Evolutionary conservation across 2,888 invertebrate species (phyloP), one percentile per base, ranked within the genome.

Genomic region (Omphaloscelis lunosa): DNA sequence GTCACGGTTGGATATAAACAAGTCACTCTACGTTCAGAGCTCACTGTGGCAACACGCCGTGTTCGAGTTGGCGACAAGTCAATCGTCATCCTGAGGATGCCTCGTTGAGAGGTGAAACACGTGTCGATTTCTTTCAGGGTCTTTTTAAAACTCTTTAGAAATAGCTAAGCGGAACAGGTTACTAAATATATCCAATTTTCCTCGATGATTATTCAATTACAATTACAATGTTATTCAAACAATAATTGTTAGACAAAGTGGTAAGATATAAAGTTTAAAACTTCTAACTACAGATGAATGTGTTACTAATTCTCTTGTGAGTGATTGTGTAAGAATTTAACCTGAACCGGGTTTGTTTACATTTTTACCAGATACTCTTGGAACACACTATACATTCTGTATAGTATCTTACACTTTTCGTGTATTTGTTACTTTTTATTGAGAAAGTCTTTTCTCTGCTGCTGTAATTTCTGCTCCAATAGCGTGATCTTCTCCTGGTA

Each of bases 391-490:
- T 68, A 53, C 17, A 62, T n/a, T 20, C 12, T 6, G 20, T 34
- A 23, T 20, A 39, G 23, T 39, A 20, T 39, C 0, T 17, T 20
- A 41, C 29, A 0, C 29, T 9, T 56, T 39, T 41, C 39, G 34
- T 20, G 27, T 11, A 20, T 29, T 9, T 39, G 34, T 82, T 85
- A 96, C 89, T 96, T 96, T 45, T 96, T 94, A 80, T 95, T 95
- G 51, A 97, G 92, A 69, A 95, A 98, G 91, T 98, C 98, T 89
- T 98, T 98, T 75, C 98, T 95, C 92, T 98, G 98, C 88, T 98
- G 98, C 88, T 98, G 97, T 77, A 98, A 93, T 87, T 98, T 98
- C 93, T 95, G 98, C 92, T 99, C 98, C 78, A 99, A 93, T 82
- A 98, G 97, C 0, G 97, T 96, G 86, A 98, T 98, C 91, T 98